These are phyloP conservation scores for Anorthoa munda DNA, from an alignment of 2,888 invertebrate species.

Conservation along the genomic window DNA sequence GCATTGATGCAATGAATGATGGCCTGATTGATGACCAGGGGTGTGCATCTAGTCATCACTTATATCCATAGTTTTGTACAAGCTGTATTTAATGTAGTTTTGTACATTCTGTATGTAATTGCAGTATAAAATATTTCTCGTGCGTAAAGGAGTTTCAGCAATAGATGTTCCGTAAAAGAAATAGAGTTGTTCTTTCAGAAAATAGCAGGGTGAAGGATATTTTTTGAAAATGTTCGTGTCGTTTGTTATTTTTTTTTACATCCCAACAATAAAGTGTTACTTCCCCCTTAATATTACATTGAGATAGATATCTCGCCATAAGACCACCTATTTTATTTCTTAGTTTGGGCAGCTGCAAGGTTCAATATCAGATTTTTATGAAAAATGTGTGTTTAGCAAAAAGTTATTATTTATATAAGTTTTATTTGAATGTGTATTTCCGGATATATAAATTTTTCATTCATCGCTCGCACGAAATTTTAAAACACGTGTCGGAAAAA, in stretches of 20 bases:
- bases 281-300: neutral
- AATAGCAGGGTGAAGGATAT: neutral
- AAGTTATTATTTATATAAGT: neutral
- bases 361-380: neutral
- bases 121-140: neutral
- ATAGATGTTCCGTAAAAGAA: neutral
- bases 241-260: neutral
- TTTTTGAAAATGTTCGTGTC: neutral
- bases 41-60: neutral
- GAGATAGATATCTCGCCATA: neutral
- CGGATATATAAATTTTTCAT: constrained; percentile 12
- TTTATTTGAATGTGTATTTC: constrained; percentile 26
- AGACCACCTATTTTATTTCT: neutral
- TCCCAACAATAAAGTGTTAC: neutral
- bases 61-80: neutral
- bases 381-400: neutral
- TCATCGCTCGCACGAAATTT: constrained; percentile 26
- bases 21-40: neutral
- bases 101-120: neutral
- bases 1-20: neutral
- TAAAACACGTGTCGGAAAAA: constrained; percentile 43
- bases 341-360: neutral
- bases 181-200: neutral
- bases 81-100: too few species aligned
- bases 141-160: too few species aligned